A percentile compares a stretch with the other conserved stretches of the same genome.
These are phyloP conservation scores for Cerceris ruficornis DNA, from an alignment of 2,888 invertebrate species.

Conservation along the genomic window DNA sequence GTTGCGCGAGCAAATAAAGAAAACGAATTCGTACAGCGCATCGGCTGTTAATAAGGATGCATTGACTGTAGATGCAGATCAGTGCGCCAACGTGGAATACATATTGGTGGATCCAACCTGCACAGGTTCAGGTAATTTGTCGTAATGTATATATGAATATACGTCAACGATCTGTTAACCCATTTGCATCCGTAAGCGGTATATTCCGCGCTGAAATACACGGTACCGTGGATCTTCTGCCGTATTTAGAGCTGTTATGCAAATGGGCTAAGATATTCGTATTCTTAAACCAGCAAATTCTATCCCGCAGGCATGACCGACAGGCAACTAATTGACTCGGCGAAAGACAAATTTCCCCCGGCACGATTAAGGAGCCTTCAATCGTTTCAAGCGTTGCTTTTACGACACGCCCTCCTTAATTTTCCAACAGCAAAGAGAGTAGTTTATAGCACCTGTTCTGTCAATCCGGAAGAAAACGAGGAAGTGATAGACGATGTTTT, in stretches of 20 bases:
- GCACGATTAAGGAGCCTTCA: slow-evolving; percentile 86
- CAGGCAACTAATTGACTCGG: slow-evolving; percentile 82
- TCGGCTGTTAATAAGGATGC: slow-evolving; percentile 88
- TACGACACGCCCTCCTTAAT: slow-evolving; percentile 91
- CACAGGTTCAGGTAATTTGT: slow-evolving; percentile 92
- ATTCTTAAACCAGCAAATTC: neutral
- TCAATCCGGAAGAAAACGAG: slow-evolving; percentile 96
- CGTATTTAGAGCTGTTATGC: too few species aligned
- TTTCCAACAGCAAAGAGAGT: slow-evolving; percentile 93
- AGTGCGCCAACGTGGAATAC: slow-evolving; percentile 89
- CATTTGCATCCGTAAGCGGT: too few species aligned
- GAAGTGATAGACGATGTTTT: slow-evolving; percentile 89
- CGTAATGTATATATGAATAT: neutral
- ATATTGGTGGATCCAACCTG: slow-evolving; percentile 98
- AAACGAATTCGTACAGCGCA: slow-evolving; percentile 87
- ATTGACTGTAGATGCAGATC: slow-evolving; percentile 85
- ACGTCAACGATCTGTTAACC: too few species aligned
- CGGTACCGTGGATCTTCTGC: too few species aligned
- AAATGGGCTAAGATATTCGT: too few species aligned
- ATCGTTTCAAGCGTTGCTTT: slow-evolving; percentile 91
- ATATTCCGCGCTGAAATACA: too few species aligned
- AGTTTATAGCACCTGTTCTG: slow-evolving; percentile 98
- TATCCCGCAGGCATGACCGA: slow-evolving; percentile 84
- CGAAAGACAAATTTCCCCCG: slow-evolving; percentile 82
- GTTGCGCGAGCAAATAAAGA: slow-evolving; percentile 86